Conservation (phyloP, 2,113 vertebrate genomes). For the Bagarius yarrelli region DNA sequence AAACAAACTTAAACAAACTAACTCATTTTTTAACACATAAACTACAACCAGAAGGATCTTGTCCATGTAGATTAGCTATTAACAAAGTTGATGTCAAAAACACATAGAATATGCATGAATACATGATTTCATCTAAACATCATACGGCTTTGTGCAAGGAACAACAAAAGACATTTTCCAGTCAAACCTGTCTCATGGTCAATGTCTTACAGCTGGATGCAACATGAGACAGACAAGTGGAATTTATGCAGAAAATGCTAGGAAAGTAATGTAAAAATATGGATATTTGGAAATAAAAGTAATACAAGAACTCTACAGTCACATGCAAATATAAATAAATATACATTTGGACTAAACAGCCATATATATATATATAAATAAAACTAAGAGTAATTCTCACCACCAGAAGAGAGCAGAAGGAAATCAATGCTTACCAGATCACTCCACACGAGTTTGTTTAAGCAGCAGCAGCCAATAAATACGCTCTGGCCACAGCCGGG, state of each 20-base stretch:
- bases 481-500: slow-evolving; percentile 36
- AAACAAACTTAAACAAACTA: not conserved
- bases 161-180: slow-evolving; percentile 1
- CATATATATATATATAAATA: not conserved
- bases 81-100: not conserved
- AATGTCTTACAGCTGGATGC: slow-evolving; percentile 10
- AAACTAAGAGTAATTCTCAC: not conserved
- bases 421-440: slow-evolving; percentile 56
- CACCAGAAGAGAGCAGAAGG: slow-evolving; percentile 19
- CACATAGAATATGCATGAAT: not conserved
- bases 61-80: not conserved
- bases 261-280: not conserved
- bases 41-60: not conserved
- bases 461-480: slow-evolving; percentile 51
- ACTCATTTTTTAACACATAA: not conserved
- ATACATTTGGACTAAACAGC: not conserved
- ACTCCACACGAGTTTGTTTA: slow-evolving; percentile 43
- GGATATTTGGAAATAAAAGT: not conserved
- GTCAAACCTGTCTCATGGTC: slow-evolving; percentile 19
- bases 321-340: not conserved
- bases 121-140: not conserved
- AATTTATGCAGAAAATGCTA: not conserved
- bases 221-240: not conserved
- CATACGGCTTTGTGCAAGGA: not conserved
- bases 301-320: not conserved